Evolutionary conservation across 2,797 vertebrate species (phyloP), one percentile per base, ranked within the genome.

Genomic region (Phataginus tetradactyla): DNA sequence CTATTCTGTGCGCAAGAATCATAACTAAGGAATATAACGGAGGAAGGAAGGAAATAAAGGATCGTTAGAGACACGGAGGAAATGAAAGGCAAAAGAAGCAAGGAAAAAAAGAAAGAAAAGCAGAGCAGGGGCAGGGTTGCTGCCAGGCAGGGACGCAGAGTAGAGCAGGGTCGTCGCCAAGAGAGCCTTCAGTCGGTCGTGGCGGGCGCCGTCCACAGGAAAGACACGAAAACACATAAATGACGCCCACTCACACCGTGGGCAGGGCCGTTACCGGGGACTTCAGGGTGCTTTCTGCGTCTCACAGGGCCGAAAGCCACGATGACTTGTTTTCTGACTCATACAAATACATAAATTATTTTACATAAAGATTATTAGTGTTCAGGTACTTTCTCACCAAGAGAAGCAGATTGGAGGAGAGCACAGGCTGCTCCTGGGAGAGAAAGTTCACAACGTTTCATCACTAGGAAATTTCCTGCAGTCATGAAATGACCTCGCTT

Each of bases 221-320:
- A 25, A 42, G 29, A 23, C 5, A 7, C 9, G 59, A 32, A 37
- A 53, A 4, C 4, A 0, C 63, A 9, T 14, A 10, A 9, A 0
- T 3, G 69, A 39, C 37, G 64, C 21, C 29, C 10, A 0, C 72
- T 51, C 3, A 6, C 29, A 32, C 9, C 23, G 34, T 18, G 0
- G 42, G 21, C 11, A 45, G 37, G 53, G 32, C 5, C 6, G 25
- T 18, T n/a, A 20, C 5, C 2, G 11, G 10, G 49, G 27, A 29
- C 53, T 5, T 6, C 5, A 20, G 5, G 7, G 64, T 27, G 45
- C 25, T 49, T 1, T 27, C 15, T 21, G 13, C 2, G 5, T 23
- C 11, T 29, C 32, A 29, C 27, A 32, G 32, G 39, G 17, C 17
- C 34, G 42, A 29, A 34, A 51, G 20, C 2, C 0, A 7, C 0